Base-by-base conservation (phyloP, 2,113 vertebrate species). In the Salvelinus fontinalis region DNA sequence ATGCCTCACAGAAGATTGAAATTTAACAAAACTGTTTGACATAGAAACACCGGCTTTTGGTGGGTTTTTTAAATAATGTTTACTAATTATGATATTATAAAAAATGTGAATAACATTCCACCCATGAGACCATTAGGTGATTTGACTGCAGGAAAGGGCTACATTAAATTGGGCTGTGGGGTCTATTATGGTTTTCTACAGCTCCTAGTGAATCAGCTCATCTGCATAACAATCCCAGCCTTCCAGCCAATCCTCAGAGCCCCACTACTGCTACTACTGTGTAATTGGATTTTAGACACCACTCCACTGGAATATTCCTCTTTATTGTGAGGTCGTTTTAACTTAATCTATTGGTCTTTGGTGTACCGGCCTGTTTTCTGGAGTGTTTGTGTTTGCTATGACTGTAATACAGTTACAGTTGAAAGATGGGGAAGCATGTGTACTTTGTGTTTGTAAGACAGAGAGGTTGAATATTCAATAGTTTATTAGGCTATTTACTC, bases 241-340 rank as follows among this genome's bases (percentile, higher is more conserved):
- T 75, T 34, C 67, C 70, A 16, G 14, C 71, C 78, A 60, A 26
- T 76, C 79, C 54, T 73, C 79, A 73, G 51, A 70, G 67, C 67
- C 75, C 78, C 54, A 44, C 39, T 12, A 12, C 39, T 44, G 39
- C 39, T 44, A 44, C 39, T 44, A 11, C 78, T 68, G 31, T 74
- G 71, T 84, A 84, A 85, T 84, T 83, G 83, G 86, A 87, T 85
- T 87, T 80, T 73, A 77, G 39, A 39, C 39, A 39, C 8, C 39
- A 39, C 86, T 82, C 79, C 12, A 71, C 81, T 80, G 79, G 78
- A 87, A 84, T 85, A 80, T 82, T 73, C 75, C 71, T 75, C 81
- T 85, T 80, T 79, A 82, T 81, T 81, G 82, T 84, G 78, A 82
- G 64, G 69, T 74, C 9, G 54, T 80, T 74, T 72, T 66, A 27